Evolutionary conservation across 2,797 vertebrate species (phyloP).

Genomic region (Clangula hyemalis): DNA sequence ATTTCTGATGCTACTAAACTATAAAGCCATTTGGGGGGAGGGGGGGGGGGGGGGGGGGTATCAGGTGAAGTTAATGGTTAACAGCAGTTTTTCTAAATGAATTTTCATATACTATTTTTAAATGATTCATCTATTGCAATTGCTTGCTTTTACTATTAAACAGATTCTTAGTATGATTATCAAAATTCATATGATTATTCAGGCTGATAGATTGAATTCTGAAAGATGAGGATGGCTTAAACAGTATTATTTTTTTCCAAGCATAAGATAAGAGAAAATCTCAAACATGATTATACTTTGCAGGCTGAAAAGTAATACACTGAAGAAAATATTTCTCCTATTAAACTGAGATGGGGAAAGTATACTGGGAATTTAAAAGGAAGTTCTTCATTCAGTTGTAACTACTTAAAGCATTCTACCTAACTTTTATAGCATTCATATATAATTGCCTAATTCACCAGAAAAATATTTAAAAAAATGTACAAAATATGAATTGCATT

Average conservation of each 20-base stretch:
- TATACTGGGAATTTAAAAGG: background rate
- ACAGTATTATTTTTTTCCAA: background rate
- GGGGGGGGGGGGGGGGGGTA: no score
- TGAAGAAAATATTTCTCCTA: constrained; percentile 7
- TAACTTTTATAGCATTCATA: background rate
- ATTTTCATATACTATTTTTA: background rate
- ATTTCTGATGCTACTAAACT: background rate
- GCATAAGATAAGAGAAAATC: background rate
- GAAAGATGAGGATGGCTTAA: background rate
- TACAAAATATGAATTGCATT: background rate
- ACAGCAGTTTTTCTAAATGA: background rate
- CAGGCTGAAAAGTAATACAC: background rate
- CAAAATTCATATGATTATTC: background rate
- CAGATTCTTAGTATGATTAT: background rate
- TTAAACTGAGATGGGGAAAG: background rate
- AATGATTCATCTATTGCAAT: background rate
- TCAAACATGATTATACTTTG: background rate
- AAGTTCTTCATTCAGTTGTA: background rate
- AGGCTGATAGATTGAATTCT: background rate
- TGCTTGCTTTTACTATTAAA: background rate
- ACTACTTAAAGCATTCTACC: background rate
- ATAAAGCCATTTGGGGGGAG: background rate
- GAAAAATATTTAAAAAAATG: background rate
- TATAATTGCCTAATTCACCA: background rate
- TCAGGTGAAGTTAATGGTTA: no score